Percentiles rank a stretch among this genome's conserved stretches.
Conservation (phyloP, 2,113 vertebrate genomes). For the Eolophus roseicapilla region DNA sequence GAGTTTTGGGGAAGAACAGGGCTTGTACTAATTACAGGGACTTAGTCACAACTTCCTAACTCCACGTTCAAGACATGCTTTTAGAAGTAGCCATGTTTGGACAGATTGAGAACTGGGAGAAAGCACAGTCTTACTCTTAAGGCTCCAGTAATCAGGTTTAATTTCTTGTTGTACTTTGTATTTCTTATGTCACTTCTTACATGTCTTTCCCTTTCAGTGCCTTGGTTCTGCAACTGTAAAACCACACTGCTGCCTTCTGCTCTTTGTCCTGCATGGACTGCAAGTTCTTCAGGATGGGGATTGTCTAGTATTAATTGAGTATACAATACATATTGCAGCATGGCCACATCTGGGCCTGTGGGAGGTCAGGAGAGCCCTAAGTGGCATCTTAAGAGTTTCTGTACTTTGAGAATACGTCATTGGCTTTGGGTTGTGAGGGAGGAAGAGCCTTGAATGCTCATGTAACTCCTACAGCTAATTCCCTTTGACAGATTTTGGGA, state of each 20-base stretch:
- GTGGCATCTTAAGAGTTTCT: neutral
- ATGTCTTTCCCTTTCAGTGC: neutral
- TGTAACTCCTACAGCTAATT: neutral
- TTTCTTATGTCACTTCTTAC: neutral
- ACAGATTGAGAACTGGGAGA: neutral
- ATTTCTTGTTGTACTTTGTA: neutral
- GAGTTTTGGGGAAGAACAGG: neutral
- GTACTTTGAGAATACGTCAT: neutral
- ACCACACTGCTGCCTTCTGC: neutral
- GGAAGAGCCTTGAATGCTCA: neutral
- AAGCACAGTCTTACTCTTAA: neutral
- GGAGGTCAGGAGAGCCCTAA: neutral
- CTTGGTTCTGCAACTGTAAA: neutral
- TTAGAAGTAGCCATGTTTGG: neutral
- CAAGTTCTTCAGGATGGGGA: neutral
- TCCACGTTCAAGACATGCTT: neutral
- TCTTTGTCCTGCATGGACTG: neutral
- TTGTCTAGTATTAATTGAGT: neutral
- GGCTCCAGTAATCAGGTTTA: neutral
- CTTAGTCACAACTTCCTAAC: constrained; percentile 21
- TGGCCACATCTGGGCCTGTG: neutral
- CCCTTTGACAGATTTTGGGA: neutral
- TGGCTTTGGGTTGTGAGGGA: neutral
- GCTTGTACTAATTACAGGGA: neutral
- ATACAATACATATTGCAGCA: neutral